A percentile compares a stretch with the other conserved stretches of the same genome.
These are phyloP conservation scores for Cnemophilus loriae DNA, from an alignment of 2,113 vertebrate genomes.

Conservation along the genomic window DNA sequence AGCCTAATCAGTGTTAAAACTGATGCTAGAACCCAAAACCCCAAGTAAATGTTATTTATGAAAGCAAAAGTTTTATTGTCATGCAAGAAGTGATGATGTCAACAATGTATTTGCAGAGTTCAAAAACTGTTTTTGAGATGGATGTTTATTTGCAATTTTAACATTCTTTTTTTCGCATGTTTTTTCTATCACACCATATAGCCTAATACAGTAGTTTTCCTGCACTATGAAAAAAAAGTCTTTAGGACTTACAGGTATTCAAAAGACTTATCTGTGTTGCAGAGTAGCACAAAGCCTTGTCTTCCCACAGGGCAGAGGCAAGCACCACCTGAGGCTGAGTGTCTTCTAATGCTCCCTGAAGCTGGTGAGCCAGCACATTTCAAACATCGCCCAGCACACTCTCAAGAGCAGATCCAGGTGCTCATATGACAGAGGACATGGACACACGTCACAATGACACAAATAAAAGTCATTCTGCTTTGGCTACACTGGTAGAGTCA, in stretches of 20 bases:
- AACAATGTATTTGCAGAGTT: neutral
- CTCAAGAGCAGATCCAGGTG: neutral
- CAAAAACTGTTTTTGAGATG: neutral
- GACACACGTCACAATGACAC: neutral
- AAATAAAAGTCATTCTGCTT: neutral
- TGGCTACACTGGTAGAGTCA: neutral
- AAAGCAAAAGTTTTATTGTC: neutral
- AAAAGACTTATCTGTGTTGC: neutral
- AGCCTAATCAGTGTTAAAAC: neutral
- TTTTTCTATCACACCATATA: neutral
- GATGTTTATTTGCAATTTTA: neutral
- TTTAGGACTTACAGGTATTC: neutral
- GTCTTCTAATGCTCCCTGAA: neutral
- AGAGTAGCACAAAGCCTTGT: neutral
- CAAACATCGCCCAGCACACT: neutral
- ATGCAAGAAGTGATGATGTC: neutral
- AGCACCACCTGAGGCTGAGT: neutral
- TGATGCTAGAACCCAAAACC: neutral
- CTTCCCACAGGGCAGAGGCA: neutral
- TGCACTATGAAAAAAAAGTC: neutral
- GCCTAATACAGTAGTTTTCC: neutral
- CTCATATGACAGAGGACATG: neutral
- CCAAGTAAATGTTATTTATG: neutral
- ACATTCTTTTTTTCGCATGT: neutral
- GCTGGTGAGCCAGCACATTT: neutral